Evolutionary conservation across 2,113 vertebrate species (phyloP).

Genomic region (Colossoma macropomum): DNA sequence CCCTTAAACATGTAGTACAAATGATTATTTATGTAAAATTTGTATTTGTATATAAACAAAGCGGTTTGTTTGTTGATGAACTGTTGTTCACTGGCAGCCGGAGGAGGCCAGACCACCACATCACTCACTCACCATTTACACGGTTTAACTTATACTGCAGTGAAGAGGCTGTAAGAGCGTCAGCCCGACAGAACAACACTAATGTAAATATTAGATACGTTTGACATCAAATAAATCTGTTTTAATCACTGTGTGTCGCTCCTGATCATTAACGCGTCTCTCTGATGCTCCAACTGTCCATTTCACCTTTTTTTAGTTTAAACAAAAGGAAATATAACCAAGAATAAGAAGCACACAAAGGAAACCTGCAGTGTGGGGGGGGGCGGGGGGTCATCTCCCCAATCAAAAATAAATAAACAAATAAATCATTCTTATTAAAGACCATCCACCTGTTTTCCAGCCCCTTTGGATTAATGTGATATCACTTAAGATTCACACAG

Average conservation of each 20-base stretch:
- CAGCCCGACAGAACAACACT: constrained; percentile 56
- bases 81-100: constrained; percentile 72
- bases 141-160: constrained; percentile 75
- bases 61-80: constrained; percentile 60
- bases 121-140: constrained; percentile 44
- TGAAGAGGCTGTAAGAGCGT: constrained; percentile 67
- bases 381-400: no score
- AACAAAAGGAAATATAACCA: no score
- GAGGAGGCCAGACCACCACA: constrained; percentile 69
- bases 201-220: constrained; percentile 77
- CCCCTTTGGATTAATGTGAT: no score
- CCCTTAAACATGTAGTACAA: constrained; percentile 66
- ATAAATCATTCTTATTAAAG: no score
- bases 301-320: neutral
- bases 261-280: neutral
- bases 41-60: constrained; percentile 66
- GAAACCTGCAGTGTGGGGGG: no score
- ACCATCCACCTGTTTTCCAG: no score
- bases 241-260: constrained; percentile 65
- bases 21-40: constrained; percentile 76
- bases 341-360: no score
- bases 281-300: neutral
- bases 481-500: no score
- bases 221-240: constrained; percentile 77
- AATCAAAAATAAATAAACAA: no score